Base-by-base conservation (phyloP, 2,113 vertebrate genomes). In the Oreochromis aureus region DNA sequence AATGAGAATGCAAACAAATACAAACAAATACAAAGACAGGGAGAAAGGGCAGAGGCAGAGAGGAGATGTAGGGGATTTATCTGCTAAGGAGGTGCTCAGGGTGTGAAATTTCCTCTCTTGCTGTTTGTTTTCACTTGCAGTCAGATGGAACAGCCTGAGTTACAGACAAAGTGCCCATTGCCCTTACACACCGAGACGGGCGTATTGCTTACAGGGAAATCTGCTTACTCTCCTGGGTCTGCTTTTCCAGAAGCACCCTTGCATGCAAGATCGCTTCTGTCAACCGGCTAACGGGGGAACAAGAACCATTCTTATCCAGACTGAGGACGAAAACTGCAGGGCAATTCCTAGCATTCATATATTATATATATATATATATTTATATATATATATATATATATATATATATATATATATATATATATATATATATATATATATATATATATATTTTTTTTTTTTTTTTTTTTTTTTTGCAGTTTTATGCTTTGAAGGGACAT, bases 81-180 rank as follows among this genome's bases (percentile, higher is more conserved):
- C 83, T 13, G 12, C 56, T 87, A 81, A 61, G 59, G 89, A 88
- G 86, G 73, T 66, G 55, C 58, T 73, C 90, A 51, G 76, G 88
- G 92, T 92, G 95, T 93, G 89, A 94, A 94, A 76, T 80, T 78
- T 89, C 51, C 41, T 46, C 78, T 86, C 69, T 78, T 13, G 36
- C 80, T 91, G 85, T 92, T 94, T 93, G 92, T 94, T 95, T 95
- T 94, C 87, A 89, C 66, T 90, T 81, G 83, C 93, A 89, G 85
- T 92, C 91, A 80, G 82, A 89, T 82, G 85, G 93, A 93, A 92
- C 92, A 86, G 81, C 82, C 87, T 80, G 55, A 83, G 84, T 91
- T 91, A 82, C 87, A 88, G 88, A 89, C 91, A 84, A 85, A 89
- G 88, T 83, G 89, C 63, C 69, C 10, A 24, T 54, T 71, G 79